Evolutionary conservation across 64 coral and sea anemone species (phyloP).

Genomic region (Catalaphyllia jardinei): DNA sequence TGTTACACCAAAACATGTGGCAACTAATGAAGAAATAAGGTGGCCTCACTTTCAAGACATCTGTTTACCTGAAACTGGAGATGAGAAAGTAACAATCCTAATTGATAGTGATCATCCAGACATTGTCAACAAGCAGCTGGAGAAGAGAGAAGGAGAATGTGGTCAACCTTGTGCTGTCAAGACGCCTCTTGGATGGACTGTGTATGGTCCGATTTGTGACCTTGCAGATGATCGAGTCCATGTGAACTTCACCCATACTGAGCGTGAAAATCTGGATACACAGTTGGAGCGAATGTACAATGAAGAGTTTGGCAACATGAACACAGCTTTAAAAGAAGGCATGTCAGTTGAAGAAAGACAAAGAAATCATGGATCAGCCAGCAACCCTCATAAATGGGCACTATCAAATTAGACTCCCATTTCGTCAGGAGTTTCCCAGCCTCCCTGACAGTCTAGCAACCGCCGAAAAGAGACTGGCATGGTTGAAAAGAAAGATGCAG

Average conservation of each 20-base stretch:
- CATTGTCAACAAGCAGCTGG: too few relatives aligned
- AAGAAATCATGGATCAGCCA: constrained; percentile 43
- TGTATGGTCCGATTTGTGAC: constrained; percentile 35
- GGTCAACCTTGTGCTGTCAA: constrained; percentile 46
- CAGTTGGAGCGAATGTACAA: constrained; percentile 44
- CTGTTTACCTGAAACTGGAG: too few relatives aligned
- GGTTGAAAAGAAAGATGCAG: too few relatives aligned
- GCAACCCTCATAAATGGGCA: constrained; percentile 49
- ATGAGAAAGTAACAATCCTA: too few relatives aligned
- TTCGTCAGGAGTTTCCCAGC: constrained; percentile 58
- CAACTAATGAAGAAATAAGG: constrained; percentile 43
- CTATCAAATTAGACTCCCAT: constrained; percentile 69
- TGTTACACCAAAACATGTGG: constrained; percentile 37
- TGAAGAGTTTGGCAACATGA: constrained; percentile 24
- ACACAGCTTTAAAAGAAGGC: background rate
- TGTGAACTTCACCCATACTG: constrained; percentile 9
- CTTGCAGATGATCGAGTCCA: background rate
- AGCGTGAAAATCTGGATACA: constrained; percentile 32
- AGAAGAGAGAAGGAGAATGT: constrained; percentile 28
- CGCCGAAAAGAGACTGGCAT: too few relatives aligned
- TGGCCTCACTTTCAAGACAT: constrained; percentile 58
- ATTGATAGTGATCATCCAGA: too few relatives aligned
- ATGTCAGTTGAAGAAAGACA: constrained; percentile 60
- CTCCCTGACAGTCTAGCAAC: constrained; percentile 86
- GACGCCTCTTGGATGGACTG: constrained; percentile 63